These are phyloP conservation scores for Amazonetta brasiliensis DNA, from an alignment of 2,797 vertebrate genomes.

Conservation along the genomic window DNA sequence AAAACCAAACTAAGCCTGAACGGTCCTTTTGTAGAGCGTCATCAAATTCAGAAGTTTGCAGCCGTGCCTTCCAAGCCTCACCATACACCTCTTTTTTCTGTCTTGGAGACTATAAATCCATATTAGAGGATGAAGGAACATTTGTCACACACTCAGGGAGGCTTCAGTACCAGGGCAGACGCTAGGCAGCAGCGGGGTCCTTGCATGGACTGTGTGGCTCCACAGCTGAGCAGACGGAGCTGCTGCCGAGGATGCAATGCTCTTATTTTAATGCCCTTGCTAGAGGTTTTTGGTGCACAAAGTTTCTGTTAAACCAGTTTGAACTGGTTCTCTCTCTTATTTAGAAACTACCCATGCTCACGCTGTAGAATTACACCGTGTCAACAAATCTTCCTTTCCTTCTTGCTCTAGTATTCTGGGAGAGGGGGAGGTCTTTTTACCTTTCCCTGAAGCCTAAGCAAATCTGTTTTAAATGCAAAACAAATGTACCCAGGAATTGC, in stretches of 20 bases:
- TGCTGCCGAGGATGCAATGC: not conserved
- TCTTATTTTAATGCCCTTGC: not conserved
- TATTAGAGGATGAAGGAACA: not conserved
- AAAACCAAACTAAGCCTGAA: not conserved
- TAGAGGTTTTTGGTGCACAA: conserved; percentile 38
- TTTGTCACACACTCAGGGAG: not conserved
- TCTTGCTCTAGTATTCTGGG: not conserved
- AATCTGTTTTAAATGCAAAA: not conserved
- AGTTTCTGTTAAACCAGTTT: conserved; percentile 74
- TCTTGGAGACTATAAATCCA: not conserved
- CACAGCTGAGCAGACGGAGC: rapidly evolving
- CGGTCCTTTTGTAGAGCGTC: not conserved
- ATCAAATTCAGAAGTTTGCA: not conserved
- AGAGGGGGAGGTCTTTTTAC: not conserved
- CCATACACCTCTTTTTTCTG: not conserved
- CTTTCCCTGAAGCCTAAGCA: not conserved
- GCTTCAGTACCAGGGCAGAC: not conserved
- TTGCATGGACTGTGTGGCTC: not conserved
- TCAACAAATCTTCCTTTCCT: conserved; percentile 1
- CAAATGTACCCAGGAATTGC: not conserved
- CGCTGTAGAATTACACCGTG: conserved; percentile 35
- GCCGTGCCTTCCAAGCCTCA: not conserved
- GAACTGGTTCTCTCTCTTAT: conserved; percentile 52
- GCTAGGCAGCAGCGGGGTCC: not conserved
- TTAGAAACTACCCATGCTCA: conserved; percentile 44